phyloP scores from a whole-genome alignment of 1,140 invertebrate genomes.

The Drosophila grimshawi region DNA sequence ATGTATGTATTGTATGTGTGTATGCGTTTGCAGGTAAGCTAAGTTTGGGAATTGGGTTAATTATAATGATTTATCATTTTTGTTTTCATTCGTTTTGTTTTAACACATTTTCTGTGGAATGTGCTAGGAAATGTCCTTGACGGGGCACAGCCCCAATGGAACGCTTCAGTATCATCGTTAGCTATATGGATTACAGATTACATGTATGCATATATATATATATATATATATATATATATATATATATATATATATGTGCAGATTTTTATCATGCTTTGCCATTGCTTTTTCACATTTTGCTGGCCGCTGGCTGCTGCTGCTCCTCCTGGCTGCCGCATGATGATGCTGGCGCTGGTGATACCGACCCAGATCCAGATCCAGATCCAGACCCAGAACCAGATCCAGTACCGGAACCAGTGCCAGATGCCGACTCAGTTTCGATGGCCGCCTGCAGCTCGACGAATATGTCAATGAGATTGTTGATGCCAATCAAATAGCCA shows the following conservation, averaged over 20 bases:
- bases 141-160: constrained; percentile 49
- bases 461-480: constrained; percentile 96
- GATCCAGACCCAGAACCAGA: constrained; percentile 23
- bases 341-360: constrained; percentile 29
- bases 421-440: constrained; percentile 33
- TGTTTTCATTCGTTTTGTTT: constrained; percentile 6
- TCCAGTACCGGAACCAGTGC: constrained; percentile 23
- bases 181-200: constrained; percentile 12
- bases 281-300: constrained; percentile 23
- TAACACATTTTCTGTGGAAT: constrained; percentile 36
- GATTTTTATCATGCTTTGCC: constrained; percentile 6
- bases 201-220: constrained; percentile 3
- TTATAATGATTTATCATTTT: constrained; percentile 15
- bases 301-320: constrained; percentile 2
- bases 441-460: constrained; percentile 81
- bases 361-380: constrained; percentile 31
- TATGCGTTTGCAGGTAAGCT: constrained; percentile 24
- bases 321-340: constrained; percentile 26
- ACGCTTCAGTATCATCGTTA: constrained; percentile 46
- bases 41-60: constrained; percentile 27
- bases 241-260: constrained; percentile 6
- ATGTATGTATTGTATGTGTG: constrained; percentile 7
- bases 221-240: too few relatives aligned
- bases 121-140: constrained; percentile 46
- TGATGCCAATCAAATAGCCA: constrained; percentile 97